Conservation (phyloP, 2,797 vertebrate genomes). For the Lepus townsendii region DNA sequence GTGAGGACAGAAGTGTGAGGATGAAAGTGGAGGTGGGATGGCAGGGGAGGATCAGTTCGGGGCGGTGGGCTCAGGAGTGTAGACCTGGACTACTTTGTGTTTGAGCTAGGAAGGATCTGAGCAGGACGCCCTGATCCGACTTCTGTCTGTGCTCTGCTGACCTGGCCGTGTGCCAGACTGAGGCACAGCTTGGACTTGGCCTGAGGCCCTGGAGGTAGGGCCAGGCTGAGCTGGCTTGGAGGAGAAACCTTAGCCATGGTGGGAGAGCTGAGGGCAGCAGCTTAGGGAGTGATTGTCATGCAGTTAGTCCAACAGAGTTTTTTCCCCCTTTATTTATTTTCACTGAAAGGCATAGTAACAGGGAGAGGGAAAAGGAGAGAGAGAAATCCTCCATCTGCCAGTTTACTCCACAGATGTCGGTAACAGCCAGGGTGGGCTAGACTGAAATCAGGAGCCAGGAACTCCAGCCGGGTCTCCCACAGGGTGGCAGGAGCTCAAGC, state of each 20-base stretch:
- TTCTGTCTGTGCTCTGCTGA: accelerated
- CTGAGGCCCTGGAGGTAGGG: background rate
- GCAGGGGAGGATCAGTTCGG: background rate
- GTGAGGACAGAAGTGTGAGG: background rate
- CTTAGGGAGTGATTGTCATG: background rate
- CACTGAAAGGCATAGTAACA: no score
- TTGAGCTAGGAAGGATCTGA: background rate
- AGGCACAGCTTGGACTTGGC: background rate
- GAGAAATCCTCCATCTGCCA: no score
- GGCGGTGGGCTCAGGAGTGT: background rate
- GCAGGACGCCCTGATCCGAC: background rate
- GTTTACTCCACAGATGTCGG: no score
- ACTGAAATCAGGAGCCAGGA: no score
- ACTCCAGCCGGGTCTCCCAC: no score
- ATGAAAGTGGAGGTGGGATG: background rate
- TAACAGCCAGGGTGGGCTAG: no score
- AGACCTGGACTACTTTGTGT: background rate
- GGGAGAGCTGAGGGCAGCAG: background rate
- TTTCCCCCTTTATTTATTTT: no score
- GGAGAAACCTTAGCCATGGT: background rate
- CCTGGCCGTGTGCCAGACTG: background rate
- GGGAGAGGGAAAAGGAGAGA: no score
- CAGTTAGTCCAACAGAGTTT: background rate
- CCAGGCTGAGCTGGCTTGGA: background rate
- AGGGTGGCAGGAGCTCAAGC: no score